Evolutionary conservation across 2,888 invertebrate genomes (phyloP).

Genomic region (Syrphus vitripennis): DNA sequence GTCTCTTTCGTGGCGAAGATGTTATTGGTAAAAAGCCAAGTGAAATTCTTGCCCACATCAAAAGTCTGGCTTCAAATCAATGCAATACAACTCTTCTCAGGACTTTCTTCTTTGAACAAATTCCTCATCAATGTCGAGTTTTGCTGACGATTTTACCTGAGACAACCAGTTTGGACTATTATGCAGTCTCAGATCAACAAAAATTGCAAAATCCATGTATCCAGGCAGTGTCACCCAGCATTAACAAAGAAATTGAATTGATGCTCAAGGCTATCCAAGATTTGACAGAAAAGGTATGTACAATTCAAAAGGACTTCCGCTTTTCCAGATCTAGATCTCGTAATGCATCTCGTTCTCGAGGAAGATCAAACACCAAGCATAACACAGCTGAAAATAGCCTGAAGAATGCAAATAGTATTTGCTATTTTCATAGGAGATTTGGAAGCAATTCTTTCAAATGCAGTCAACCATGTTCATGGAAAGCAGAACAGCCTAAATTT

Average conservation of each 20-base stretch:
- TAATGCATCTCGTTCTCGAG: background rate
- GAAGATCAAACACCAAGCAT: background rate
- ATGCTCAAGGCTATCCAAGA: background rate
- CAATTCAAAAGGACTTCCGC: background rate
- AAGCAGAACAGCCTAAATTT: background rate
- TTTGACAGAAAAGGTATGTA: background rate
- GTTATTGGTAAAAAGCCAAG: background rate
- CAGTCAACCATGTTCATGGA: background rate
- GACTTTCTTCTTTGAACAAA: background rate
- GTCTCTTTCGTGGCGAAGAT: constrained; percentile 78
- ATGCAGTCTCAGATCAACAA: background rate
- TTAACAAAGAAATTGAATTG: background rate
- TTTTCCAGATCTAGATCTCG: background rate
- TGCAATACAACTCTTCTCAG: background rate
- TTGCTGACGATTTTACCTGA: background rate
- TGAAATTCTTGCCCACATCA: background rate
- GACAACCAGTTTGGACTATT: background rate
- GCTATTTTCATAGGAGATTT: background rate
- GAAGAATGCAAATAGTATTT: background rate
- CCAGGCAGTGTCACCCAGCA: background rate
- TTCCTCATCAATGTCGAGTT: background rate
- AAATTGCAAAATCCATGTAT: background rate
- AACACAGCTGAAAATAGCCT: background rate
- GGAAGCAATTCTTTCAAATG: background rate
- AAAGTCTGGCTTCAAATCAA: background rate